Conservation (phyloP, 2,888 invertebrate genomes). For the Megamerina dolium region DNA sequence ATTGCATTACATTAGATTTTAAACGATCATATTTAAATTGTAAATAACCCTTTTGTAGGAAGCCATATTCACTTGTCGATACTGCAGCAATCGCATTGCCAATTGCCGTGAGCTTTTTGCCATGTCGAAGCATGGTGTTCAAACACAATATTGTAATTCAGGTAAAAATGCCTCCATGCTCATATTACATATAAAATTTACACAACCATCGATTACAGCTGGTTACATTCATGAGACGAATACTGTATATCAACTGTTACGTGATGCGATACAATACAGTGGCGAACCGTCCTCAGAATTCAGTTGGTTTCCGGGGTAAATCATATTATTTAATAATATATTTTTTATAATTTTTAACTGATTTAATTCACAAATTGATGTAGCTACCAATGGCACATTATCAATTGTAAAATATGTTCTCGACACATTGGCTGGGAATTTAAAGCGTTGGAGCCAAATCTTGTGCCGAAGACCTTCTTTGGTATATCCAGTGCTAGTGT, state of each 20-base stretch:
- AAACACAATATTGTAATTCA: conserved; percentile 75
- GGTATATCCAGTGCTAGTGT: conserved; percentile 61
- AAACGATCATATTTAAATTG: too few species aligned
- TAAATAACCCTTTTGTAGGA: conserved; percentile 40
- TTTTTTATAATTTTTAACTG: neutral
- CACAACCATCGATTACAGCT: conserved; percentile 31
- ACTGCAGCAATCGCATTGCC: conserved; percentile 56
- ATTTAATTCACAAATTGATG: conserved; percentile 13
- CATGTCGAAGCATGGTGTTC: conserved; percentile 75
- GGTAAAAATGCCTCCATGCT: too few species aligned
- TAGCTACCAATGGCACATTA: conserved; percentile 77
- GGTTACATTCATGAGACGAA: conserved; percentile 78
- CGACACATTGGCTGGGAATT: conserved; percentile 78
- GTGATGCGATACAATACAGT: conserved; percentile 51
- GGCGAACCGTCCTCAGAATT: conserved; percentile 62
- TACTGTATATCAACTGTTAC: conserved; percentile 56
- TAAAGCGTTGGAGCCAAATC: conserved; percentile 55
- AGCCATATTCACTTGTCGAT: conserved; percentile 55
- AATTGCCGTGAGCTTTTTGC: conserved; percentile 67
- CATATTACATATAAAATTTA: too few species aligned
- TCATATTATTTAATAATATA: conserved; percentile 4
- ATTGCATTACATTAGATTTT: neutral
- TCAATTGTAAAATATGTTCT: conserved; percentile 61
- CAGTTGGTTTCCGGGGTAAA: conserved; percentile 75
- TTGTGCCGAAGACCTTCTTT: conserved; percentile 65